Evolutionary conservation across 2,113 vertebrate genomes (phyloP).

Genomic region (Cercocebus atys): DNA sequence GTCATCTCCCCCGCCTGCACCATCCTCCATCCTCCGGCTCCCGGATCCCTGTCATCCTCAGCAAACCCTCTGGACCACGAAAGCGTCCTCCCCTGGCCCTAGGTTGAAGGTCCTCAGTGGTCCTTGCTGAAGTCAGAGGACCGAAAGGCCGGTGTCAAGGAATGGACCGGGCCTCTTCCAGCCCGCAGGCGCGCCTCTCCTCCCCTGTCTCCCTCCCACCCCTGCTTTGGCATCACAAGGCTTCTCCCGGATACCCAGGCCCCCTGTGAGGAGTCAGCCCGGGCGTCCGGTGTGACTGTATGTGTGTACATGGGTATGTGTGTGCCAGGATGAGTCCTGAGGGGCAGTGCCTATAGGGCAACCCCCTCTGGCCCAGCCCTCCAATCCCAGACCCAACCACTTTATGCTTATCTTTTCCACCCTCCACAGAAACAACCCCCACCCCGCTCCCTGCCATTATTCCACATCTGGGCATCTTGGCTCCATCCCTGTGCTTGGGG

Average conservation of each 20-base stretch:
- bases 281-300: background rate
- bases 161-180: background rate
- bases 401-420: background rate
- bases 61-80: conserved; percentile 40
- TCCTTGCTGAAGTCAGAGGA: conserved; percentile 39
- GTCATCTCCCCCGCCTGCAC: conserved; percentile 54
- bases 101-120: background rate
- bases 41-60: background rate
- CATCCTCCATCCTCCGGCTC: conserved; percentile 38
- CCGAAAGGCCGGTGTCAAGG: background rate
- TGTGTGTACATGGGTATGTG: background rate
- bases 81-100: conserved; percentile 16
- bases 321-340: background rate
- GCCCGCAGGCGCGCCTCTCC: background rate
- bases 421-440: background rate
- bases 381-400: background rate
- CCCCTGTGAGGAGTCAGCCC: background rate
- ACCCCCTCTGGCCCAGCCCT: background rate
- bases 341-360: background rate
- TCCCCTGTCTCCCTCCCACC: background rate
- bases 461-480: conserved; percentile 4
- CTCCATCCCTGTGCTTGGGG: background rate
- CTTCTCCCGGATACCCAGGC: background rate
- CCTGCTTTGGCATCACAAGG: background rate
- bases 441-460: background rate